Percentiles rank a stretch among this genome's conserved stretches.
These are phyloP conservation scores for Tridacna gigas DNA, from an alignment of 2,888 invertebrate genomes.

Conservation along the genomic window DNA sequence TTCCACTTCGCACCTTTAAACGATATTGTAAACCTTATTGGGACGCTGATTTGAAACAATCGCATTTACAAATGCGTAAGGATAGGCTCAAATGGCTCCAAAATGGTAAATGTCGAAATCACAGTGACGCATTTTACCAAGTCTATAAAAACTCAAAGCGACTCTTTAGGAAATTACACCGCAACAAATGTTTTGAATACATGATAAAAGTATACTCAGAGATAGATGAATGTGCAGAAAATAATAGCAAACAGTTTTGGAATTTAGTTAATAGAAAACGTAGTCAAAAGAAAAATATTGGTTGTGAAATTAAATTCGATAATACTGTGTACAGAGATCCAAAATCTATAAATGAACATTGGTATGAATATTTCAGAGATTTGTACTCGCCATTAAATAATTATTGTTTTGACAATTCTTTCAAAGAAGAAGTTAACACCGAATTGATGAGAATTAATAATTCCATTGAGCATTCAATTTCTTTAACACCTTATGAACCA, in stretches of 20 bases:
- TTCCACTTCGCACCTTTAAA: neutral
- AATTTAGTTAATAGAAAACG: neutral
- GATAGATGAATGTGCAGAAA: constrained; percentile 12
- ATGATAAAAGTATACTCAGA: neutral
- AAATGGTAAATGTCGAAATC: neutral
- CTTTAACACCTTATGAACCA: no score
- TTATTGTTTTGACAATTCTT: neutral
- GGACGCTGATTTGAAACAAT: constrained; percentile 8
- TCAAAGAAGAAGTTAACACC: neutral
- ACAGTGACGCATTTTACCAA: neutral
- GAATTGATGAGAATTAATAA: no score
- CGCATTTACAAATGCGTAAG: neutral
- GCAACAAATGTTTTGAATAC: neutral
- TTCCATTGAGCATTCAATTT: no score
- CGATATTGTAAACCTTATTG: constrained; percentile 11
- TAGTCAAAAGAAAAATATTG: neutral
- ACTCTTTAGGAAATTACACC: constrained; percentile 3
- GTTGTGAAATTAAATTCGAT: neutral
- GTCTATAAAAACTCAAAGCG: constrained; percentile 11
- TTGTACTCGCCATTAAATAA: neutral
- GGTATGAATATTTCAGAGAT: constrained; percentile 5
- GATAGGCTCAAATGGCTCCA: neutral
- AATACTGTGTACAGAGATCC: constrained; percentile 1
- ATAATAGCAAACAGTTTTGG: constrained; percentile 1
- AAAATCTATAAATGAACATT: neutral